phyloP scores from a whole-genome alignment of 2,888 invertebrate genomes.

The Cryptophagus acutangulus region DNA sequence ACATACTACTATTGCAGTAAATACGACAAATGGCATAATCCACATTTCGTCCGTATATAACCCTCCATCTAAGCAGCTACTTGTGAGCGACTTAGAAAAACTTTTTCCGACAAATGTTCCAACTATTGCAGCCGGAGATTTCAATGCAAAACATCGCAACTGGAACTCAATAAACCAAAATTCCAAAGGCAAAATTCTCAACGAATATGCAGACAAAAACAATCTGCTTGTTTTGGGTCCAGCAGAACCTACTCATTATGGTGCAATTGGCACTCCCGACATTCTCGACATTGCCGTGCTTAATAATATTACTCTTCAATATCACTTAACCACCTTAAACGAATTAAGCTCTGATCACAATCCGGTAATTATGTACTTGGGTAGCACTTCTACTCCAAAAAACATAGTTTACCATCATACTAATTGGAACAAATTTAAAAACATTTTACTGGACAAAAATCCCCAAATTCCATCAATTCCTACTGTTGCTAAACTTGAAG shows the following conservation, averaged over 20 bases:
- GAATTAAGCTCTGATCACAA: conserved; percentile 14
- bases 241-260: not conserved
- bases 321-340: not conserved
- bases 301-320: not conserved
- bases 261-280: not conserved
- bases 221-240: not conserved
- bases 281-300: not conserved
- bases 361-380: not conserved
- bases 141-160: conserved; percentile 10
- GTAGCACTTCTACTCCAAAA: not conserved
- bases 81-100: not conserved
- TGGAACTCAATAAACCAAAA: conserved; percentile 10
- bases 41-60: not conserved
- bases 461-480: conserved; percentile 8
- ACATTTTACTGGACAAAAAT: conserved; percentile 11
- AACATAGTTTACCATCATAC: conserved; percentile 10
- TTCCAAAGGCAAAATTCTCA: conserved; percentile 7
- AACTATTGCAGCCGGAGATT: conserved; percentile 10
- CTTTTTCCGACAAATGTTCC: not conserved
- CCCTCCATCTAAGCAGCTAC: not conserved
- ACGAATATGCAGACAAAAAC: not conserved
- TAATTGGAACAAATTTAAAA: conserved; percentile 12
- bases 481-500: conserved; percentile 7
- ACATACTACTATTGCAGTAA: not conserved
- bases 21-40: not conserved